phyloP scores from a whole-genome alignment of 1,140 invertebrate genomes.

The Cotesia vestalis region DNA sequence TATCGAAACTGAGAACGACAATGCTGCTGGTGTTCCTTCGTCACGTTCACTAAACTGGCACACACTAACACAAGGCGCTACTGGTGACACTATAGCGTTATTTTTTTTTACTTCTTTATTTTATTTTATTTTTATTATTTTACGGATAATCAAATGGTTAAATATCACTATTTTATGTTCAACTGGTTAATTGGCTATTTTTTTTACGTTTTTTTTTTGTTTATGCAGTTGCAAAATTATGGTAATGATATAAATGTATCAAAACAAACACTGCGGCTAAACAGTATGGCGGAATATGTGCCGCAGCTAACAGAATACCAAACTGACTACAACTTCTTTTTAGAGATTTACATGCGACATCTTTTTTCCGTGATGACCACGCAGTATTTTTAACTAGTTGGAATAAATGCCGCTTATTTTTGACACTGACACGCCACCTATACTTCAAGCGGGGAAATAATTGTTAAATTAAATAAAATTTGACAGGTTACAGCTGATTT shows the following conservation, averaged over 20 bases:
- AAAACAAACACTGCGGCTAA: slow-evolving; percentile 39
- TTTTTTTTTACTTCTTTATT: not conserved
- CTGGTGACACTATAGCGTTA: slow-evolving; percentile 15
- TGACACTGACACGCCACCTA: not conserved
- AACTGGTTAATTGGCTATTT: not conserved
- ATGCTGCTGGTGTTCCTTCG: not conserved
- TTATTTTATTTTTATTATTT: slow-evolving; percentile 1
- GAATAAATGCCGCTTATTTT: not conserved
- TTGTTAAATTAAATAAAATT: no score
- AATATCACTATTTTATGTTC: not conserved
- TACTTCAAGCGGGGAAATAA: no score
- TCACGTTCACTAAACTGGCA: slow-evolving; percentile 9
- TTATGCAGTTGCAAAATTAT: not conserved
- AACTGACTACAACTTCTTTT: not conserved
- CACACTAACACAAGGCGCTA: slow-evolving; percentile 27
- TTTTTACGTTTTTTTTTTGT: not conserved
- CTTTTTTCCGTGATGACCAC: not conserved
- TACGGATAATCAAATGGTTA: not conserved
- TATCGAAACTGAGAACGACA: no score
- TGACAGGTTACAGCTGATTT: no score
- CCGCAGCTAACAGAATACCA: slow-evolving; percentile 4
- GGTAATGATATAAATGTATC: slow-evolving; percentile 3
- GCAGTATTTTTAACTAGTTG: not conserved
- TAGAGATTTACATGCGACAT: not conserved
- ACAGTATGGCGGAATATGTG: slow-evolving; percentile 39